These are phyloP conservation scores for Furnarius figulus DNA, from an alignment of 2,113 vertebrate genomes.

Conservation along the genomic window DNA sequence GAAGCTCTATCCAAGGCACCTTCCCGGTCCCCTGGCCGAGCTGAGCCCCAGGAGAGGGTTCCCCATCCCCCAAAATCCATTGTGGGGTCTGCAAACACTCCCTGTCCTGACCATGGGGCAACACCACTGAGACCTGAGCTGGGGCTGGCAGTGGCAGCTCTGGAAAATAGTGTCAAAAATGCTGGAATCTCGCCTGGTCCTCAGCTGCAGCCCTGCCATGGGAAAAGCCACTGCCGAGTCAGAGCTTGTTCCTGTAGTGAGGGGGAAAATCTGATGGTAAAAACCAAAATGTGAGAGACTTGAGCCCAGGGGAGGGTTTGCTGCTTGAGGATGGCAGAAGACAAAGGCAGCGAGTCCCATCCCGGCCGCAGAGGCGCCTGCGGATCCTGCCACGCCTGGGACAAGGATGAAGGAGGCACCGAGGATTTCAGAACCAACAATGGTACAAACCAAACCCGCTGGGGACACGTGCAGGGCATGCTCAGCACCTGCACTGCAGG, in stretches of 20 bases:
- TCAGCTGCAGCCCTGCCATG: background rate
- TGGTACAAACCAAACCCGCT: background rate
- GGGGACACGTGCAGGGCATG: accelerated
- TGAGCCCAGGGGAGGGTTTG: background rate
- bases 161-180: background rate
- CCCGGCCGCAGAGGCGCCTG: accelerated
- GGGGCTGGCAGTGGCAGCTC: background rate
- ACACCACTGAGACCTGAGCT: accelerated
- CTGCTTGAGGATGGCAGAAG: background rate
- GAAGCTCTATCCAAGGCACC: background rate
- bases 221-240: background rate
- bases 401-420: accelerated
- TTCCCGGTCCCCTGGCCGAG: accelerated
- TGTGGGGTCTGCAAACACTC: accelerated
- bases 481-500: background rate
- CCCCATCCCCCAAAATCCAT: accelerated
- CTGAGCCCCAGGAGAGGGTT: accelerated
- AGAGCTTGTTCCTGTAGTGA: background rate
- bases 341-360: background rate
- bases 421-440: background rate
- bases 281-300: background rate
- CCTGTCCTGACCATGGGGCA: accelerated
- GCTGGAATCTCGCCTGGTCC: background rate
- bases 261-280: background rate
- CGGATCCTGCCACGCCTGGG: background rate